Conservation (phyloP, 2,797 vertebrate species). For the Oryzias sinensis region DNA sequence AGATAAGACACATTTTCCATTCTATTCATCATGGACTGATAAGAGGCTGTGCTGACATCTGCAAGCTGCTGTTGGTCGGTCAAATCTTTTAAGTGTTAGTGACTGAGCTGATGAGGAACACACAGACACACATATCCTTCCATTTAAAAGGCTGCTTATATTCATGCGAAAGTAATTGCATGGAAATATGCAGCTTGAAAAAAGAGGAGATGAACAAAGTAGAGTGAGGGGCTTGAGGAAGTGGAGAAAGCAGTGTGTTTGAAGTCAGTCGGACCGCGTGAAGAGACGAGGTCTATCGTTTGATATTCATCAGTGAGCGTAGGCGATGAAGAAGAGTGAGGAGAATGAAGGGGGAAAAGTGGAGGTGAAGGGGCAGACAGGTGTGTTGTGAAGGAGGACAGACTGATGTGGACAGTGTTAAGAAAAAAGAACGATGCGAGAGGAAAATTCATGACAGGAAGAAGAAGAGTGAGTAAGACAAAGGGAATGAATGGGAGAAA, state of each 20-base stretch:
- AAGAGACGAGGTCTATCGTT: slow-evolving; percentile 78
- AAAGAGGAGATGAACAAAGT: slow-evolving; percentile 65
- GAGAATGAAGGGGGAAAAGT: slow-evolving; percentile 21
- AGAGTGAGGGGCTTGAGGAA: slow-evolving; percentile 61
- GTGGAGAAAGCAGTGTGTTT: slow-evolving; percentile 56
- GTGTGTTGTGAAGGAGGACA: slow-evolving; percentile 48
- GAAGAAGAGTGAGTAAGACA: slow-evolving; percentile 16
- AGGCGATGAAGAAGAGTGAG: slow-evolving; percentile 55
- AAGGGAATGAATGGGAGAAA: slow-evolving; percentile 56
- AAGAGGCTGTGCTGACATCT: slow-evolving; percentile 70
- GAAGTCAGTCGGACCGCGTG: slow-evolving; percentile 53
- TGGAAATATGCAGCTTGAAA: slow-evolving; percentile 46
- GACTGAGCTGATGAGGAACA: slow-evolving; percentile 55
- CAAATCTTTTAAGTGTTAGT: slow-evolving; percentile 57
- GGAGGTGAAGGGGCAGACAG: slow-evolving; percentile 35
- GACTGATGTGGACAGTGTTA: slow-evolving; percentile 19
- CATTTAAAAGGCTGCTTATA: slow-evolving; percentile 62
- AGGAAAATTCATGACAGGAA: slow-evolving; percentile 1
- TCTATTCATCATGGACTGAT: slow-evolving; percentile 71
- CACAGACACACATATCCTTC: slow-evolving; percentile 14
- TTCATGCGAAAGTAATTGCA: slow-evolving; percentile 59
- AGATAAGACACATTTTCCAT: slow-evolving; percentile 73
- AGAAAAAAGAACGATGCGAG: slow-evolving; percentile 20
- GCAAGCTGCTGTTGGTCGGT: slow-evolving; percentile 54
- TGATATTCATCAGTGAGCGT: slow-evolving; percentile 83